Percentiles rank a stretch among this genome's conserved stretches.
Conservation (phyloP, 2,797 vertebrate species). For the Eidolon dupreanum region DNA sequence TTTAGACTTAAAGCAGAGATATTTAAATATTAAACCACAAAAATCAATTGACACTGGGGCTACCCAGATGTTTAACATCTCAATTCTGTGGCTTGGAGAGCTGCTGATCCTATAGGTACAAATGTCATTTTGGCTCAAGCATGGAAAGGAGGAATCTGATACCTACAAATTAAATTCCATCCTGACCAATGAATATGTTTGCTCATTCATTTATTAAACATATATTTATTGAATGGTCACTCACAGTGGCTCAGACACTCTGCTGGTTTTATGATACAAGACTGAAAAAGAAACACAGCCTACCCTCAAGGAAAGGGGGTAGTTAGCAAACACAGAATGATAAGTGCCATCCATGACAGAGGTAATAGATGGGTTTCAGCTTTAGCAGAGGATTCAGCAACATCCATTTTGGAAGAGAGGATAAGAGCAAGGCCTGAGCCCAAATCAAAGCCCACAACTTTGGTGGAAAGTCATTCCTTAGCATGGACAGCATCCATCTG, state of each 20-base stretch:
- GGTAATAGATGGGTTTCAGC: neutral
- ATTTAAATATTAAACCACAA: neutral
- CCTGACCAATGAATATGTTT: neutral
- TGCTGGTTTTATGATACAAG: neutral
- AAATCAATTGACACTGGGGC: neutral
- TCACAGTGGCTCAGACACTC: neutral
- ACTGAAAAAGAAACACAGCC: neutral
- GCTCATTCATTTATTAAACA: neutral
- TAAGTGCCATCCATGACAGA: neutral
- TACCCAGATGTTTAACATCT: neutral
- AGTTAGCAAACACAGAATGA: neutral
- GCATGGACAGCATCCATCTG: rapidly evolving
- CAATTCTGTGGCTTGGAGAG: neutral
- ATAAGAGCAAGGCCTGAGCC: neutral
- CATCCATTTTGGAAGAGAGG: neutral
- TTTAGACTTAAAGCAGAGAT: neutral
- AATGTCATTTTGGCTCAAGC: neutral
- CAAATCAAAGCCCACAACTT: neutral
- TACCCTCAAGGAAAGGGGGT: neutral
- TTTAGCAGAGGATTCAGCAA: neutral
- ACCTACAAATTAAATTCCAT: neutral
- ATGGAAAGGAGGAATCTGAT: neutral
- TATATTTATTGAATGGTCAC: neutral
- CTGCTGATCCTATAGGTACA: neutral
- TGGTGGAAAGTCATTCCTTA: neutral